A percentile compares a stretch with the other conserved stretches of the same genome.
These are phyloP conservation scores for Stenodera caucasica DNA, from an alignment of 2,888 invertebrate genomes.

Conservation along the genomic window DNA sequence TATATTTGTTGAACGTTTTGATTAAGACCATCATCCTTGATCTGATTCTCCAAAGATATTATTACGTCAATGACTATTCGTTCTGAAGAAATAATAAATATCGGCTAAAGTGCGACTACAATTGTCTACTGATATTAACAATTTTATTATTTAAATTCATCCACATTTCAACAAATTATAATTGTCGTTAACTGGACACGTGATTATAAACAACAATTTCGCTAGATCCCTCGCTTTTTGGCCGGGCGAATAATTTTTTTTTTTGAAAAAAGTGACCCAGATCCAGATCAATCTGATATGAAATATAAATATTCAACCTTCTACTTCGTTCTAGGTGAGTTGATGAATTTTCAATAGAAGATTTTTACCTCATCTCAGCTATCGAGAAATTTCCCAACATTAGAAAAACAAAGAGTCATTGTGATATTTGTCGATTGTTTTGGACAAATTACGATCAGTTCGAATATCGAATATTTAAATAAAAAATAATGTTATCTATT, in stretches of 20 bases:
- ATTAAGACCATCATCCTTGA: constrained; percentile 35
- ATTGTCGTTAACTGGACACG: constrained; percentile 1
- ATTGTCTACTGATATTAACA: constrained; percentile 7
- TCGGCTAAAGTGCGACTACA: constrained; percentile 7
- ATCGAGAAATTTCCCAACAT: neutral
- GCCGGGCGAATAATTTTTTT: no score
- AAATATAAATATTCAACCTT: constrained; percentile 27
- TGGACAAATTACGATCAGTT: neutral
- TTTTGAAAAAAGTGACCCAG: no score
- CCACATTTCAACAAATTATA: neutral
- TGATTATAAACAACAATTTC: constrained; percentile 1
- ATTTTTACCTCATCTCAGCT: no score
- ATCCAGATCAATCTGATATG: constrained; percentile 12
- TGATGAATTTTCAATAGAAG: neutral
- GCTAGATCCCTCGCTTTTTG: no score
- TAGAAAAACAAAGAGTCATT: neutral
- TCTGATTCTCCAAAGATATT: constrained; percentile 29
- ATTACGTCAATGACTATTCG: constrained; percentile 37
- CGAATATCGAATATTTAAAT: neutral
- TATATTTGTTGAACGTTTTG: constrained; percentile 24
- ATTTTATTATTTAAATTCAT: constrained; percentile 1
- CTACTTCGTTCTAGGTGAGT: constrained; percentile 26
- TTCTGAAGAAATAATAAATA: constrained; percentile 17
- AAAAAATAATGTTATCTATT: neutral
- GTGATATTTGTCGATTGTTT: neutral